Evolutionary conservation across 92 coral and sea anemone genomes (phyloP).

Genomic region (Epizoanthus rinbou): DNA sequence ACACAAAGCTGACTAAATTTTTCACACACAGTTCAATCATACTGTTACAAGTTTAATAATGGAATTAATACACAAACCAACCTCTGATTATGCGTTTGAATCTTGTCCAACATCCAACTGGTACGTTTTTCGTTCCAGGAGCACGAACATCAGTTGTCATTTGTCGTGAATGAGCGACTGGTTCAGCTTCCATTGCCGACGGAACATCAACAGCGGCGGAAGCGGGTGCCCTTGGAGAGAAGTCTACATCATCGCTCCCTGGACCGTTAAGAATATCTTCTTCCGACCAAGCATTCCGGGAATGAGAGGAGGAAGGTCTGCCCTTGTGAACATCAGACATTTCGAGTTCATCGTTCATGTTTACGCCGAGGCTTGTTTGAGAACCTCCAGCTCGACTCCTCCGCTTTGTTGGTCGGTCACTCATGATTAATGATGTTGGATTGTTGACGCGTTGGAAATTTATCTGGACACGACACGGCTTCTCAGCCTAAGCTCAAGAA

Average conservation of each 20-base stretch:
- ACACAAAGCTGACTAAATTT: not conserved
- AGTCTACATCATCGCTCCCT: constrained; percentile 91
- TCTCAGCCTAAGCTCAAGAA: constrained; percentile 10
- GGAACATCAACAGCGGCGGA: constrained; percentile 97
- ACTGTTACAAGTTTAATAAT: not conserved
- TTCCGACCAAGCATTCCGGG: constrained; percentile 95
- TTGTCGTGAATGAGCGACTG: constrained; percentile 79
- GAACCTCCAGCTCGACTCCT: constrained; percentile 82
- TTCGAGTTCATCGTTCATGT: constrained; percentile 88
- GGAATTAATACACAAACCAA: constrained; percentile 41
- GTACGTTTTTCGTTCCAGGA: constrained; percentile 91
- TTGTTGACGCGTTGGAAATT: constrained; percentile 1
- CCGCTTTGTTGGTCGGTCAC: constrained; percentile 68
- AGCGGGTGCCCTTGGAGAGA: constrained; percentile 86
- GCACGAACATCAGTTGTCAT: constrained; percentile 94
- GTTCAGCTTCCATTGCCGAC: constrained; percentile 96
- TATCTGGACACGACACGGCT: not conserved
- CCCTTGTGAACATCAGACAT: constrained; percentile 77
- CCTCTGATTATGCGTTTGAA: constrained; percentile 95
- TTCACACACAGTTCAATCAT: no score
- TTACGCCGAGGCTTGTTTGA: constrained; percentile 90
- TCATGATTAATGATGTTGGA: constrained; percentile 44
- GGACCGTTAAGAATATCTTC: constrained; percentile 76
- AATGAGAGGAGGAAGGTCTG: constrained; percentile 83
- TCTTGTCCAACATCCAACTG: constrained; percentile 97